Evolutionary conservation across 2,113 vertebrate species (phyloP).

Genomic region (Empidonax traillii): DNA sequence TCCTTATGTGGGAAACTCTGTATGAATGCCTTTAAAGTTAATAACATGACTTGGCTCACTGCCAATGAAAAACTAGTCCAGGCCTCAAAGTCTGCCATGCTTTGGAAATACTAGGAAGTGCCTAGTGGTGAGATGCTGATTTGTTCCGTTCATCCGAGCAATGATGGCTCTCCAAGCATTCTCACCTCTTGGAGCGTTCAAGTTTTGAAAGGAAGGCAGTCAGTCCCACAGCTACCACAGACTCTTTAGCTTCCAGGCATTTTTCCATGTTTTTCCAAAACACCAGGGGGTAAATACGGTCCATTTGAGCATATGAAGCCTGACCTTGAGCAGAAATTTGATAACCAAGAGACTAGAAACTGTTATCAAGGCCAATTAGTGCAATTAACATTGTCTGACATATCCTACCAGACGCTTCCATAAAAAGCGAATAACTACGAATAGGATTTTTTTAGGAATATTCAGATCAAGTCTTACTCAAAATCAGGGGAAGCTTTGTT

Average conservation of each 20-base stretch:
- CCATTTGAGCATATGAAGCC: neutral
- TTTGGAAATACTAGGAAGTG: neutral
- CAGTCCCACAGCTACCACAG: neutral
- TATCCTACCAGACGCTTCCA: neutral
- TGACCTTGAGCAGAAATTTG: neutral
- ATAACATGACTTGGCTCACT: neutral
- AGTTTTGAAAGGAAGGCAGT: neutral
- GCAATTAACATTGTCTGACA: neutral
- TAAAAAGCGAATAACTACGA: neutral
- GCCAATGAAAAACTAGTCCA: neutral
- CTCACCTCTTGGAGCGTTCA: neutral
- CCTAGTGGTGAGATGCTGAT: neutral
- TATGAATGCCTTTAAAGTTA: neutral
- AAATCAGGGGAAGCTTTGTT: neutral
- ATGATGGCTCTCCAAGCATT: neutral
- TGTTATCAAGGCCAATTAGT: neutral
- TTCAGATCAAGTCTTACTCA: neutral
- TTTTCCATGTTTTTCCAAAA: neutral
- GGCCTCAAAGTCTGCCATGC: neutral
- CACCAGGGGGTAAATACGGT: neutral
- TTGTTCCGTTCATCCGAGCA: neutral
- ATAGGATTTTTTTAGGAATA: neutral
- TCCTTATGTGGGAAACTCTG: fast-evolving
- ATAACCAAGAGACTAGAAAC: neutral
- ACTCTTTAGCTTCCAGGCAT: neutral